These are phyloP conservation scores for Catocala fraxini DNA, from an alignment of 2,888 invertebrate genomes.

Conservation along the genomic window DNA sequence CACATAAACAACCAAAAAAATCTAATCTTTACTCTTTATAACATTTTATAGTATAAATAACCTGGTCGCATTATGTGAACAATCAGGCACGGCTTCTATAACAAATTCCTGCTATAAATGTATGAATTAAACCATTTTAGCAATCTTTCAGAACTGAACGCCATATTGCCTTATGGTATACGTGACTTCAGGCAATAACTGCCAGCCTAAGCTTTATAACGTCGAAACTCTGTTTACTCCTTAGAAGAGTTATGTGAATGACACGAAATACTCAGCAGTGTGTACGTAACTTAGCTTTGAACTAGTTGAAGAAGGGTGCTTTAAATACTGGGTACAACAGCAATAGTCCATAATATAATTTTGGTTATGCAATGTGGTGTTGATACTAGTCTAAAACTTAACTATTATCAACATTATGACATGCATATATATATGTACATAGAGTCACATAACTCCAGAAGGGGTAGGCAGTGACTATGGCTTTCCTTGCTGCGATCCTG, in stretches of 20 bases:
- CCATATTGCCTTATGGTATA: constrained; percentile 3
- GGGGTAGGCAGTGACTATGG: too few relatives aligned
- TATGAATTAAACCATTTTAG: neutral
- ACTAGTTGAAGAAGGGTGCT: constrained; percentile 10
- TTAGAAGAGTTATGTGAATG: constrained; percentile 14
- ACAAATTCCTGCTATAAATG: too few relatives aligned
- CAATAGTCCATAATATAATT: neutral
- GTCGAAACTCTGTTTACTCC: constrained; percentile 14
- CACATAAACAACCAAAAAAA: too few relatives aligned
- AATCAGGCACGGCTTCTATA: too few relatives aligned
- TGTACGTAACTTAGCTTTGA: constrained; percentile 12
- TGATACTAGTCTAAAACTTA: too few relatives aligned
- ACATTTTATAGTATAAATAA: too few relatives aligned
- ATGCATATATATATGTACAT: too few relatives aligned
- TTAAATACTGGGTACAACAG: neutral
- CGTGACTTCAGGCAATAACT: constrained; percentile 20
- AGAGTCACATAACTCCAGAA: too few relatives aligned
- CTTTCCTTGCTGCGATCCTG: too few relatives aligned
- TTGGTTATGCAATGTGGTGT: neutral
- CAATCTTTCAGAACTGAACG: constrained; percentile 5
- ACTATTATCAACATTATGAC: too few relatives aligned
- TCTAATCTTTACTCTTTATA: too few relatives aligned
- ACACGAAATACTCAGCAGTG: constrained; percentile 10
- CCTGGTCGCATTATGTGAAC: too few relatives aligned
- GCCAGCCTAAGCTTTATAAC: constrained; percentile 17